Evolutionary conservation across 2,113 vertebrate genomes (phyloP), one percentile per base, ranked within the genome.

Genomic region (Epinephelus fuscoguttatus): DNA sequence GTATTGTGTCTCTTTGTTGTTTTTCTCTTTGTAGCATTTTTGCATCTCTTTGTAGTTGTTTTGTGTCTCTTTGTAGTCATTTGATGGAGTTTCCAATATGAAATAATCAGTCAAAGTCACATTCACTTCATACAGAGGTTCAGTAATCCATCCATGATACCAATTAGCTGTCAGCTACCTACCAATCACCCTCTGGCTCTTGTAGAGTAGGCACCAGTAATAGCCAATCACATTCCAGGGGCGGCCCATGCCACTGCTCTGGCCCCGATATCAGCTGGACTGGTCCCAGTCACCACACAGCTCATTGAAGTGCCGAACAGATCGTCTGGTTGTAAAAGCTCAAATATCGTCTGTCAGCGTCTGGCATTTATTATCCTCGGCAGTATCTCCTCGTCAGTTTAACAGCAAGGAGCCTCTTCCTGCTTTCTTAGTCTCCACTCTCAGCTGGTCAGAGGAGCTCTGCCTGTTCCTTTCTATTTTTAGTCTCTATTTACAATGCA

Each of bases 401-500:
- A 81, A 84, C 66, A 23, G 70, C 75, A 62, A 78, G 69, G 57
- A 80, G 70, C 55, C 70, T 75, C 60, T 50, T 81, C 62, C 81
- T 78, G 87, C 68, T 81, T 61, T 86, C 81, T 78, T 45, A 47
- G 70, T 80, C 74, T 78, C 70, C 71, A 62, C 78, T 80, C 88
- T 88, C 85, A 78, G 86, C 76, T 67, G 92, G 87, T 89, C 92
- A 81, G 85, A 87, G 78, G 60, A 89, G 90, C 82, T 67, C 83
- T 89, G 91, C 85, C 84, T 89, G 87, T 80, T 88, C 86, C 76
- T 50, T 88, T 91, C 92, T 94, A 94, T 94, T 94, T 94, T 92
- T 94, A 94, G 92, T 84, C 85, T 90, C 77, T 89, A 93, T 92
- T 94, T 93, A 93, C 91, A 88, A 91, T 87, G 90, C 93, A 81